These are phyloP conservation scores for Acanthosepion esculentum DNA, from an alignment of 2,888 invertebrate species.

Conservation along the genomic window DNA sequence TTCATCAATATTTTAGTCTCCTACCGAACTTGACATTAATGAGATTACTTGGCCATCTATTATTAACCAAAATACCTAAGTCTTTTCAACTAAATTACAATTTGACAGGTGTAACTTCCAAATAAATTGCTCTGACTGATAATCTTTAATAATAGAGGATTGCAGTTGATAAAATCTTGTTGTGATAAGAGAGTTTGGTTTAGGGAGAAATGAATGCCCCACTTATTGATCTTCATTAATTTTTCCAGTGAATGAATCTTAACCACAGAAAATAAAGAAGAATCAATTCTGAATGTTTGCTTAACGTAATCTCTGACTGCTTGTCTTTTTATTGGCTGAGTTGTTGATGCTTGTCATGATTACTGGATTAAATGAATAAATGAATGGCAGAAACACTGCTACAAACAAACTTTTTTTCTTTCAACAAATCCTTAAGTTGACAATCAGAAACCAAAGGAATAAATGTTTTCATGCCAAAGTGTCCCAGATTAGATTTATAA, in stretches of 20 bases:
- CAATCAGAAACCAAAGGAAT: too few species aligned
- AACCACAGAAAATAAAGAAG: not conserved
- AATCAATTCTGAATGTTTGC: not conserved
- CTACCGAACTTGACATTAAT: not conserved
- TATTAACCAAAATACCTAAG: not conserved
- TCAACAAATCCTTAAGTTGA: too few species aligned
- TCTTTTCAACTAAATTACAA: not conserved
- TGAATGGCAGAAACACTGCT: not conserved
- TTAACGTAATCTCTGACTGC: not conserved
- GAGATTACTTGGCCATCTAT: not conserved
- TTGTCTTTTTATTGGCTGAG: not conserved
- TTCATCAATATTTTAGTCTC: not conserved
- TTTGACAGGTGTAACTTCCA: not conserved
- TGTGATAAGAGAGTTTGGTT: not conserved
- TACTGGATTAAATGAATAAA: not conserved
- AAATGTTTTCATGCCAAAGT: too few species aligned
- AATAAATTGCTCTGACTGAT: not conserved
- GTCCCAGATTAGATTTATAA: too few species aligned
- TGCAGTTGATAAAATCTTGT: not conserved
- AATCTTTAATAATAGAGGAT: not conserved
- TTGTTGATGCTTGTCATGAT: not conserved
- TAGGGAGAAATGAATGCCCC: not conserved
- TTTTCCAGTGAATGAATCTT: not conserved
- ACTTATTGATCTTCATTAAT: not conserved
- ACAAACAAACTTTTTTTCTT: too few species aligned